Conservation (phyloP, 2,888 invertebrate species). For the Drosophila prolongata region DNA sequence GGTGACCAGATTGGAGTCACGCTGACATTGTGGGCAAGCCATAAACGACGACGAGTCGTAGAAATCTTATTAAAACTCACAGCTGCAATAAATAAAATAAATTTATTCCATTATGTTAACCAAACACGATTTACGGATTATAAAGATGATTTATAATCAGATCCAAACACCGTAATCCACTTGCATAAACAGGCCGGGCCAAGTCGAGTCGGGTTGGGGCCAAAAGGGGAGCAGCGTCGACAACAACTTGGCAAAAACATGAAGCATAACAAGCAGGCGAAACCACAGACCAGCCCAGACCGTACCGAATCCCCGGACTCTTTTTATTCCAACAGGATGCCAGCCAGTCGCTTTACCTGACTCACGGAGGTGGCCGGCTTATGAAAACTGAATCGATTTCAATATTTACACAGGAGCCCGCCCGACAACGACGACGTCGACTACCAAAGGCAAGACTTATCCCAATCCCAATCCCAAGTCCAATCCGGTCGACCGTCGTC, state of each 20-base stretch:
- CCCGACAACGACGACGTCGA: background rate
- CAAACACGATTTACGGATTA: slow-evolving; percentile 81
- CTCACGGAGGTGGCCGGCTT: slow-evolving; percentile 40
- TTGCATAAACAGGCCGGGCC: slow-evolving; percentile 75
- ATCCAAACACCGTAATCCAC: slow-evolving; percentile 81
- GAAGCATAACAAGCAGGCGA: slow-evolving; percentile 67
- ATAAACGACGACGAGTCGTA: slow-evolving; percentile 58
- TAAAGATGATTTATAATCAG: slow-evolving; percentile 81
- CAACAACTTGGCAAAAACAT: slow-evolving; percentile 73
- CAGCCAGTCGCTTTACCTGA: slow-evolving; percentile 38
- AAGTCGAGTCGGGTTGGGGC: background rate
- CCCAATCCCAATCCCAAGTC: background rate
- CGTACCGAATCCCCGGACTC: slow-evolving; percentile 14
- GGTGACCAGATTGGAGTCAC: slow-evolving; percentile 18
- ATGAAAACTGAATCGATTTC: slow-evolving; percentile 77
- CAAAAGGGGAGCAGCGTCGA: slow-evolving; percentile 5
- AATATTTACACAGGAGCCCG: slow-evolving; percentile 70
- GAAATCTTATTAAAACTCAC: slow-evolving; percentile 79
- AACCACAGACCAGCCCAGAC: slow-evolving; percentile 51
- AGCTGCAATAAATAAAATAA: slow-evolving; percentile 81
- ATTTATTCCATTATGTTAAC: slow-evolving; percentile 81
- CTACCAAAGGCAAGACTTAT: slow-evolving; percentile 14
- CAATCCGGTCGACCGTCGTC: slow-evolving; percentile 31
- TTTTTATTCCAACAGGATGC: slow-evolving; percentile 24
- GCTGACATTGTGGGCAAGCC: background rate